Conservation (phyloP, 2,113 vertebrate genomes). For the Meles meles region DNA sequence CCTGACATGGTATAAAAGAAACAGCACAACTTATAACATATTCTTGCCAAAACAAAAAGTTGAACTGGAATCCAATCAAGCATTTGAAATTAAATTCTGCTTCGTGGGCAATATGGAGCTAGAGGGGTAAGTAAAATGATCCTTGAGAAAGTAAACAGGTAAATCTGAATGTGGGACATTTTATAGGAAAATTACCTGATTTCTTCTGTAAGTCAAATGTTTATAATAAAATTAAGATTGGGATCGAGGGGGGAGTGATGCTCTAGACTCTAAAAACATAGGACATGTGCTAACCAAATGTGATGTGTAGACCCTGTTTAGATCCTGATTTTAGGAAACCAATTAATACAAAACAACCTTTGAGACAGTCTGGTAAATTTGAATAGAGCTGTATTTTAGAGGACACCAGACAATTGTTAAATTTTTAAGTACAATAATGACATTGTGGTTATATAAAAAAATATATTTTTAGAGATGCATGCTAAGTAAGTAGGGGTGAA, state of each 20-base stretch:
- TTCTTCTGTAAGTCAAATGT: not conserved
- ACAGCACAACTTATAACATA: not conserved
- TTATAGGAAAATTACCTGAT: not conserved
- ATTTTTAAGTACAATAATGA: not conserved
- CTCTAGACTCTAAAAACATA: not conserved
- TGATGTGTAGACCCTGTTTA: not conserved
- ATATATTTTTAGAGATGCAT: not conserved
- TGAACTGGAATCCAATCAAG: not conserved
- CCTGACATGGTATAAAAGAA: not conserved
- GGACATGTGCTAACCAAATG: not conserved
- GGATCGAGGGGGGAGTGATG: not conserved
- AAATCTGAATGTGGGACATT: not conserved
- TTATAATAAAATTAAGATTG: not conserved
- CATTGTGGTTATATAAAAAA: not conserved
- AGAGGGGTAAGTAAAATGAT: not conserved
- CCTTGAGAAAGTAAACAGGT: not conserved
- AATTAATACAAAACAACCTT: not conserved
- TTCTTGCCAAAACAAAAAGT: not conserved
- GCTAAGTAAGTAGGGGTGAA: not conserved
- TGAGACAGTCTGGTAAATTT: not conserved
- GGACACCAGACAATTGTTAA: not conserved
- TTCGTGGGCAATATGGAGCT: not conserved
- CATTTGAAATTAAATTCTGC: not conserved
- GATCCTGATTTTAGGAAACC: not conserved
- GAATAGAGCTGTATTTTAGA: not conserved